phyloP scores from a whole-genome alignment of 2,113 vertebrate genomes.

The Cyanistes caeruleus region DNA sequence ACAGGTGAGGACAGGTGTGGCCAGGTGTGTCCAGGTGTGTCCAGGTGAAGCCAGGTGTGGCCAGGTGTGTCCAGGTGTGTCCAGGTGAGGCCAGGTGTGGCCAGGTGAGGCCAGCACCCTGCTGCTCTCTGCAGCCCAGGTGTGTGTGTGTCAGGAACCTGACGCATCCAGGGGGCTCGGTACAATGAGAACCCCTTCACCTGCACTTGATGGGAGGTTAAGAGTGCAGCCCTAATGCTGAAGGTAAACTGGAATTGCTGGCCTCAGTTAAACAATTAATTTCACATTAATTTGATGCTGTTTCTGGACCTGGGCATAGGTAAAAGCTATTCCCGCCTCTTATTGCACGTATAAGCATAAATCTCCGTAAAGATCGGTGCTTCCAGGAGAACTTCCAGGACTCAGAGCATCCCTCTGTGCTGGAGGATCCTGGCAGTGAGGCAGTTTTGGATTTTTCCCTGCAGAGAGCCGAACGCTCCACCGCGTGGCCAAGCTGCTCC shows the following conservation, averaged over 20 bases:
- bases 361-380: fast-evolving
- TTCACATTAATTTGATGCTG: not conserved
- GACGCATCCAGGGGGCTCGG: not conserved
- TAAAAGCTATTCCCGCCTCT: not conserved
- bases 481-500: not conserved
- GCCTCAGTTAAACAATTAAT: not conserved
- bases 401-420: fast-evolving
- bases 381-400: fast-evolving
- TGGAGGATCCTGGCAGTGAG: not conserved
- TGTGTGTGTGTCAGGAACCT: fast-evolving
- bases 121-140: not conserved
- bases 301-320: not conserved
- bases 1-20: too few relatives aligned
- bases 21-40: too few relatives aligned
- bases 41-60: too few relatives aligned
- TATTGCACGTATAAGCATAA: not conserved
- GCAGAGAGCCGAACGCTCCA: slow-evolving; percentile 14
- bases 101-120: too few relatives aligned
- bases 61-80: too few relatives aligned
- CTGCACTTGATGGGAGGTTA: too few relatives aligned
- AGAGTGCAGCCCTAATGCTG: not conserved
- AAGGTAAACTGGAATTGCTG: not conserved
- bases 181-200: not conserved
- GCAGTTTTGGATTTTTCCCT: not conserved
- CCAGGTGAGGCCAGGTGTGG: too few relatives aligned